Conservation (phyloP, 2,797 vertebrate genomes). For the Balearica regulorum region DNA sequence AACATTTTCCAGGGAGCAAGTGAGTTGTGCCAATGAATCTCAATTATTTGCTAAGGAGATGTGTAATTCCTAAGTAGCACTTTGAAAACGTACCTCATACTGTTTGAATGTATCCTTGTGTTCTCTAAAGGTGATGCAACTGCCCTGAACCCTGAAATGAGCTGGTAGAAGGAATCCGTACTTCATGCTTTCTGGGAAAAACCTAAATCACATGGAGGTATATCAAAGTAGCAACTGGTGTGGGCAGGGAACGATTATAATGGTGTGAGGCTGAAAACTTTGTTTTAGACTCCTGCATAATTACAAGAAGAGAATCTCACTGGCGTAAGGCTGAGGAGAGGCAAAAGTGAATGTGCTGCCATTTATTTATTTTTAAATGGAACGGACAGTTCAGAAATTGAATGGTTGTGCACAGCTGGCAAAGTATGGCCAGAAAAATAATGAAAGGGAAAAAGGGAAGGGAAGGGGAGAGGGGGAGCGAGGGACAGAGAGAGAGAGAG, state of each 20-base stretch:
- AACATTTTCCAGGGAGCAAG: neutral
- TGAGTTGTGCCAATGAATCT: neutral
- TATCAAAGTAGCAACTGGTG: neutral
- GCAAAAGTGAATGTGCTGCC: neutral
- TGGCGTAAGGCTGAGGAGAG: neutral
- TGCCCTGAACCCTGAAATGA: slow-evolving; percentile 13
- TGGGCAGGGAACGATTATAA: slow-evolving; percentile 7
- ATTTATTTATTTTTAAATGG: slow-evolving; percentile 15
- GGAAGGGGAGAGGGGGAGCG: neutral
- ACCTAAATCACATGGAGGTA: neutral
- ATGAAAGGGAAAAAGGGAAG: neutral
- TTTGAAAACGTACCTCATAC: slow-evolving; percentile 17
- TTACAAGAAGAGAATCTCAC: neutral
- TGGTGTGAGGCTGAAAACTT: neutral
- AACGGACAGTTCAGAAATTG: slow-evolving; percentile 16
- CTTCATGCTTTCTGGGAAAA: neutral
- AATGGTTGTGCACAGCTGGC: neutral
- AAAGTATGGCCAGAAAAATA: neutral
- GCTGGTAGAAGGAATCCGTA: neutral
- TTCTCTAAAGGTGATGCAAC: neutral
- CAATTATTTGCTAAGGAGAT: slow-evolving; percentile 42
- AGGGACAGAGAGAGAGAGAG: neutral
- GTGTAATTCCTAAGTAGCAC: slow-evolving; percentile 14
- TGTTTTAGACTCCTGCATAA: slow-evolving; percentile 10
- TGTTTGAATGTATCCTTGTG: neutral